Evolutionary conservation across 2,113 vertebrate genomes (phyloP).

Genomic region (Orthonyx spaldingii): DNA sequence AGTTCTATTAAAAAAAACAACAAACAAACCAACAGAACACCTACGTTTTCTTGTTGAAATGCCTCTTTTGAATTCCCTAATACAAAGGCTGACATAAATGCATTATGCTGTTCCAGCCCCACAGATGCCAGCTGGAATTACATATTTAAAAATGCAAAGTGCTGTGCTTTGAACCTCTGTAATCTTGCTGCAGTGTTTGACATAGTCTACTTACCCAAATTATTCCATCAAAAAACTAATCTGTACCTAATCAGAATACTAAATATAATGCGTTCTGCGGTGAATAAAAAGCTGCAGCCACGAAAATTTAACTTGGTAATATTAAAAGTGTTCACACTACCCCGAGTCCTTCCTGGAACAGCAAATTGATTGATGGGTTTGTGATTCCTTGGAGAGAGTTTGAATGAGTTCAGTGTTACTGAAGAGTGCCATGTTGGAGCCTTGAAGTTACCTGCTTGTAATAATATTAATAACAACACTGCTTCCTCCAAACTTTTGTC

Average conservation of each 20-base stretch:
- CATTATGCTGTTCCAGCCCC: neutral
- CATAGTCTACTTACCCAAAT: conserved; percentile 19
- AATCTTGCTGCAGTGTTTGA: conserved; percentile 9
- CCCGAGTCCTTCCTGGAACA: neutral
- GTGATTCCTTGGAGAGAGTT: neutral
- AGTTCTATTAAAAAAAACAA: neutral
- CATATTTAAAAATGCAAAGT: conserved; percentile 40
- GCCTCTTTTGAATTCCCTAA: conserved; percentile 24
- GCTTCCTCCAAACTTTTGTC: neutral
- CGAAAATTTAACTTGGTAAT: neutral
- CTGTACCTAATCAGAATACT: conserved; percentile 19
- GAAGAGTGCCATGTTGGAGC: neutral
- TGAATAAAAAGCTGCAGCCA: neutral
- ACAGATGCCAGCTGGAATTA: conserved; percentile 34
- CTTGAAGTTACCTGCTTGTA: neutral
- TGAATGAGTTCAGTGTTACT: neutral
- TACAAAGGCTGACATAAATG: conserved; percentile 31
- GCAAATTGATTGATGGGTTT: neutral
- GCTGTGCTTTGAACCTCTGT: conserved; percentile 34
- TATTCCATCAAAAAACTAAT: conserved; percentile 11
- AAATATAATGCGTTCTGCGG: neutral
- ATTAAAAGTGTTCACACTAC: neutral
- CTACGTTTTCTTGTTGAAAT: neutral
- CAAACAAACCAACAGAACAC: neutral
- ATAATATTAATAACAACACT: neutral